Base-by-base conservation (phyloP, 1,140 invertebrate species). In the Macrostomum lignano region DNA sequence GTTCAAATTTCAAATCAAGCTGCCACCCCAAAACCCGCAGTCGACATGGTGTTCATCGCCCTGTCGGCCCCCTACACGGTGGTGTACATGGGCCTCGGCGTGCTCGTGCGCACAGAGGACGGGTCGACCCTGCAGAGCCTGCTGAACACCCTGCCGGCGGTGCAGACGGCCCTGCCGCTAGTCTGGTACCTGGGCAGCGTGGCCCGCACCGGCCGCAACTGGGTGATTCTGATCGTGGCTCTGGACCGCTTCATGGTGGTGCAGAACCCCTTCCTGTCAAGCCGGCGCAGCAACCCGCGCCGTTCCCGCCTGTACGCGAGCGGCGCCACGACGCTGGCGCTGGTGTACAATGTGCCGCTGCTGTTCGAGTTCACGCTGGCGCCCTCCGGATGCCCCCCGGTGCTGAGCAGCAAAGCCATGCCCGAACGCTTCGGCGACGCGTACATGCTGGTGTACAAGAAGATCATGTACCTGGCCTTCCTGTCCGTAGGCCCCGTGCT, bases 261-360 rank as follows among this genome's bases (percentile, higher is more conserved):
- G 14, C 26, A 9, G 19, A 28, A 28, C 19, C 26, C 26, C 4
- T 28, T 28, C 19, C 3, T 3, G 4, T 14, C 9, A 15, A 14
- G 19, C 26, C 26, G 9, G 4, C 26, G 26, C 4, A 28, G 19
- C 9, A 28, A 14, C 15, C 19, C 26, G 19, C 3, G 15, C 19
- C 15, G 26, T 15, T 14, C 26, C 3, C 3, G 9, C 15, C 15
- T 28, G 3, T 7, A 15, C 15, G 19, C 14, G 15, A 9, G 7
- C 15, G 5, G 7, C 3, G 19, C 19, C 19, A 17, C 26, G 9
- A 5, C 19, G 15, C 14, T 17, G 15, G 19, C 26, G 5, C 4
- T 28, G 15, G 26, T 28, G 5, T 28, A 28, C 26, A 28, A 28
- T 28, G 19, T 28, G 15, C 26, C 26, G 4, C 26, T 7, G 3